Percentiles rank a stretch among this genome's conserved stretches.
These are phyloP conservation scores for Microcebus murinus DNA, from an alignment of 2,113 vertebrate genomes.

Conservation along the genomic window DNA sequence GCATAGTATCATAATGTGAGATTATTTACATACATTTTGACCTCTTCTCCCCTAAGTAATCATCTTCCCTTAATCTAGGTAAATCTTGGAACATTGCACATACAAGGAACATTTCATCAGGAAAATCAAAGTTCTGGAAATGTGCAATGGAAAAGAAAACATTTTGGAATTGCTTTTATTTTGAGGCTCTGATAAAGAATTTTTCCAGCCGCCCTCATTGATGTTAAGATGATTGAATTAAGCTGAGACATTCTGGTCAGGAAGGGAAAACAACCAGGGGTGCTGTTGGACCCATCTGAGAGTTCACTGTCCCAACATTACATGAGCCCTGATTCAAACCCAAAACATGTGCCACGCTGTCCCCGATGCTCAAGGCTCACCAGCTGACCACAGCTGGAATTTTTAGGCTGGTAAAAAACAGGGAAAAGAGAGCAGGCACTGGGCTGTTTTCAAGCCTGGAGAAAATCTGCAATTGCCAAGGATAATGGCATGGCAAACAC, in stretches of 20 bases:
- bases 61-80: neutral
- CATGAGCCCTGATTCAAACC: neutral
- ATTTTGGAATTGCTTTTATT: neutral
- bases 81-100: neutral
- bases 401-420: neutral
- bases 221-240: neutral
- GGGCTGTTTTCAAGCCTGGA: neutral
- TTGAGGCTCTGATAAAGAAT: neutral
- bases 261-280: neutral
- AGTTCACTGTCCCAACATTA: neutral
- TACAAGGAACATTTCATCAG: neutral
- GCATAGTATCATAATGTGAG: neutral
- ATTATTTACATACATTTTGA: neutral
- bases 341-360: neutral
- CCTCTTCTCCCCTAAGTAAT: neutral
- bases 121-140: conserved; percentile 5
- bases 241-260: neutral
- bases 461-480: neutral
- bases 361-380: neutral
- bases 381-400: conserved; percentile 24
- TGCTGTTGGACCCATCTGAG: neutral
- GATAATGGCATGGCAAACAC: neutral
- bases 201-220: neutral
- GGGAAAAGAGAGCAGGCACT: neutral
- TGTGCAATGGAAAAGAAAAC: neutral